These are phyloP conservation scores for Mallotus villosus DNA, from an alignment of 2,797 vertebrate genomes.

Conservation along the genomic window DNA sequence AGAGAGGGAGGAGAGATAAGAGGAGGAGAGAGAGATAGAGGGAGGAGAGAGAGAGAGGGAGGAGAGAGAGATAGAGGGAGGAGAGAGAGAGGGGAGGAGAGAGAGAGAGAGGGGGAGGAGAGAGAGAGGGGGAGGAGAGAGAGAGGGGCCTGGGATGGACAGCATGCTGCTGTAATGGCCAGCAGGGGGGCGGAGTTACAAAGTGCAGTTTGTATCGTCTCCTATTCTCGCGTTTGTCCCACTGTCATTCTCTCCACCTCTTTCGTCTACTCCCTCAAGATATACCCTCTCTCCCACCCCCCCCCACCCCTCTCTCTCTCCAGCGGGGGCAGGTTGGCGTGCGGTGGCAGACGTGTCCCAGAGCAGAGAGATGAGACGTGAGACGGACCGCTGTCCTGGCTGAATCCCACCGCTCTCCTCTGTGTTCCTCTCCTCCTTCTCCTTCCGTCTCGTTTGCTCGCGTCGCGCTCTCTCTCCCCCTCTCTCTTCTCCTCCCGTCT, in stretches of 20 bases:
- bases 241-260: background rate
- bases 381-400: background rate
- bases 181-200: background rate
- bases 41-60: too few species aligned
- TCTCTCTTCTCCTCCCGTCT: slow-evolving; percentile 17
- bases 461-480: too few species aligned
- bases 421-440: too few species aligned
- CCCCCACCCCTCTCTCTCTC: background rate
- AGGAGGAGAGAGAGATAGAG: too few species aligned
- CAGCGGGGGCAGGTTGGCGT: too few species aligned
- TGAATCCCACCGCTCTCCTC: background rate
- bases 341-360: too few species aligned
- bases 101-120: slow-evolving; percentile 13
- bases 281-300: background rate
- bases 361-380: background rate
- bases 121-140: too few species aligned
- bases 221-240: background rate
- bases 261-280: background rate
- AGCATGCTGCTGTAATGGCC: background rate
- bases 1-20: too few species aligned
- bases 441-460: too few species aligned
- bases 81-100: too few species aligned
- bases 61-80: too few species aligned
- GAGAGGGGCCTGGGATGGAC: slow-evolving; percentile 15
- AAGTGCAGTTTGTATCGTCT: background rate